Base-by-base conservation (phyloP, 2,888 invertebrate genomes). In the Creontiades dilutus region DNA sequence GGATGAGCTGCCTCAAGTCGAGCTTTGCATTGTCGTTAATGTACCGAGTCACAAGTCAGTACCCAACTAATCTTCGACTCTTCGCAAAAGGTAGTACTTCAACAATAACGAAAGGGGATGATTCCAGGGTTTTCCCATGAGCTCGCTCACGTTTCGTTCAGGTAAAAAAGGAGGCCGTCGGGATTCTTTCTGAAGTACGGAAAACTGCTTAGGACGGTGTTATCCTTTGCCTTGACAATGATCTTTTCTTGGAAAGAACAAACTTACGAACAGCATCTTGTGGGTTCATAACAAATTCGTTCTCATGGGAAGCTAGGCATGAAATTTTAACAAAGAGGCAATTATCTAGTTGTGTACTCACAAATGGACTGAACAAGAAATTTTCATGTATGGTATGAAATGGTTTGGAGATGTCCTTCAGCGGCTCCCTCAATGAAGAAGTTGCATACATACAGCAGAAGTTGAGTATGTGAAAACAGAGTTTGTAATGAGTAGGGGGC, bases 1-100 rank as follows among this genome's bases (percentile, higher is more conserved):
- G 19, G 78, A 78, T 78, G 78, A 78, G 78, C 78, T 47, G 78
- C 46, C 78, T 78, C 19, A 37, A 37, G 76, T 37, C 12, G 76
- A 37, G 76, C 19, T 19, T 76, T 28, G 9, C 78, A 47, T 14
- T 78, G 78, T 78, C 78, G 78, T 16, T 82, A 82, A 52, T 82
- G 82, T 48, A 47, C 82, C 82, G 55, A 82, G 82, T 82, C 82
- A 82, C 82, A 82, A 82, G 82, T 82, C 82, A 82, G 52, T 52
- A 52, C 82, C 82, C 82, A 52, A 48, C 16, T 52, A 82, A 82
- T 82, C 48, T 52, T 16, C 52, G 46, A 37, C 47, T 47, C 14
- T 46, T 46, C 46, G 14, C 46, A 23, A 27, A n/a, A 16, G 57
- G 23, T 52, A 68, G 23, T 68, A 68, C 68, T 68, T 68, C 68